Evolutionary conservation across 2,797 vertebrate species (phyloP).

Genomic region (Pantherophis vulpinus): DNA sequence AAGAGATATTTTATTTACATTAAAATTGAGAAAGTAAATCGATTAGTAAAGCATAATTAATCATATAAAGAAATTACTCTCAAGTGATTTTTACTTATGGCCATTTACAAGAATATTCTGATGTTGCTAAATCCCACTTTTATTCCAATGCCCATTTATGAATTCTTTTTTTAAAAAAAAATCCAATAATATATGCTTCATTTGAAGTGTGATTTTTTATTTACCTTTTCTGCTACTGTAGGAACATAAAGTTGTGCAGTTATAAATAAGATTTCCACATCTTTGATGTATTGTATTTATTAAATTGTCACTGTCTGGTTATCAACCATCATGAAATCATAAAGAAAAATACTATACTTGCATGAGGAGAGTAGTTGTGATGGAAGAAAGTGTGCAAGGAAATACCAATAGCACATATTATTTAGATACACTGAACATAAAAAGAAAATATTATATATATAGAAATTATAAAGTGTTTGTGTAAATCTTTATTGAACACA

Average conservation of each 20-base stretch:
- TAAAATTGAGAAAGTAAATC: not conserved
- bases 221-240: slow-evolving; percentile 8
- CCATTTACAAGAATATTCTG: not conserved
- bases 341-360: not conserved
- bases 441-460: no score
- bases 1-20: not conserved
- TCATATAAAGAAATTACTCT: not conserved
- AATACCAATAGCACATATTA: not conserved
- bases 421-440: no score
- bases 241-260: not conserved
- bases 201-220: not conserved
- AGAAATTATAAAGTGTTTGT: no score
- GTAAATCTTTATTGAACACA: no score
- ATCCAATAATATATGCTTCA: not conserved
- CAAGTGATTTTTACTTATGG: not conserved
- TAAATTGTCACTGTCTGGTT: not conserved
- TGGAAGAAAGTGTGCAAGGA: not conserved
- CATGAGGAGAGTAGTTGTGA: not conserved
- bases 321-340: not conserved
- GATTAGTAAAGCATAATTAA: not conserved
- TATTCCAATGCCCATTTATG: not conserved
- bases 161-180: not conserved
- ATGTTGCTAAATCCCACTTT: not conserved
- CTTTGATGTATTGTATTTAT: not conserved
- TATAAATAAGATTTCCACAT: not conserved